A percentile compares a stretch with the other conserved stretches of the same genome.
phyloP scores from a whole-genome alignment of 2,888 invertebrate species.

The Dascillus cervinus region DNA sequence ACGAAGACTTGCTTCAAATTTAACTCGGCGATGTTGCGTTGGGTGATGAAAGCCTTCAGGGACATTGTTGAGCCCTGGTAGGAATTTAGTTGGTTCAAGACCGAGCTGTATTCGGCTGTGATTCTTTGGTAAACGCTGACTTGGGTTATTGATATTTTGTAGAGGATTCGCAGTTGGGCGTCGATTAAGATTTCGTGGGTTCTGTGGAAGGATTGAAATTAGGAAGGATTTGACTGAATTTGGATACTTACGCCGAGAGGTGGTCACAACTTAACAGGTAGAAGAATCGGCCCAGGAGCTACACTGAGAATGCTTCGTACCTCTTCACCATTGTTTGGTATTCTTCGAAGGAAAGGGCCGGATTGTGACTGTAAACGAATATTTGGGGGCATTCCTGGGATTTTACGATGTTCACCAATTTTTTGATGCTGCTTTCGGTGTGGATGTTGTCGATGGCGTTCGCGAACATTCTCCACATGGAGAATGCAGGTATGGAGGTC shows the following conservation, averaged over 20 bases:
- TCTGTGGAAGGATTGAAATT: slow-evolving; percentile 38
- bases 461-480: slow-evolving; percentile 57
- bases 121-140: slow-evolving; percentile 46
- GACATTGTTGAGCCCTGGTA: too few relatives aligned
- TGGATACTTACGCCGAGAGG: too few relatives aligned
- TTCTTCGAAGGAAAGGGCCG: slow-evolving; percentile 42
- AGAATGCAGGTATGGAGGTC: slow-evolving; percentile 32
- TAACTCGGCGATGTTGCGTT: too few relatives aligned
- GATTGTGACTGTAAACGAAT: slow-evolving; percentile 46
- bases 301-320: too few relatives aligned
- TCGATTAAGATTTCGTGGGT: slow-evolving; percentile 48
- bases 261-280: too few relatives aligned
- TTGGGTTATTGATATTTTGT: slow-evolving; percentile 46
- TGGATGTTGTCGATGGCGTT: slow-evolving; percentile 52
- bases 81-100: slow-evolving; percentile 41
- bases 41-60: too few relatives aligned
- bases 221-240: too few relatives aligned
- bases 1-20: too few relatives aligned
- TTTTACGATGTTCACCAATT: slow-evolving; percentile 53
- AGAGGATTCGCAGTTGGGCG: slow-evolving; percentile 50
- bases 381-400: slow-evolving; percentile 50
- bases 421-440: slow-evolving; percentile 48
- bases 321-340: too few relatives aligned
- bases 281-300: slow-evolving; percentile 61
- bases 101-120: slow-evolving; percentile 44